phyloP scores from a whole-genome alignment of 1,140 invertebrate genomes.

The Pogonus chalceus region DNA sequence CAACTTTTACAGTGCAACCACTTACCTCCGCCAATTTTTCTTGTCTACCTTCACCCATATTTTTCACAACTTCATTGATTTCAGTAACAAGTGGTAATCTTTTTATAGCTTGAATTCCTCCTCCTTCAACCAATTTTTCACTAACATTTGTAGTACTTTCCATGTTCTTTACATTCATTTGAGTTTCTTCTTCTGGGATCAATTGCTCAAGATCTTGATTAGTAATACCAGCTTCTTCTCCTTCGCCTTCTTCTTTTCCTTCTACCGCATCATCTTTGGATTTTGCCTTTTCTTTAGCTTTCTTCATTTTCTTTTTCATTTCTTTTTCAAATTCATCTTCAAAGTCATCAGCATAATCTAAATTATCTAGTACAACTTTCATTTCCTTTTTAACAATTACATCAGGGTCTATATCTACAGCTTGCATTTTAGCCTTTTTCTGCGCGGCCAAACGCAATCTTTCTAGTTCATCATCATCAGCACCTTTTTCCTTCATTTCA shows the following conservation, averaged over 20 bases:
- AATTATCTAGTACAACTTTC: slow-evolving; percentile 17
- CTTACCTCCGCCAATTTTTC: slow-evolving; percentile 48
- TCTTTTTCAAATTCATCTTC: slow-evolving; percentile 33
- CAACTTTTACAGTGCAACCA: slow-evolving; percentile 52
- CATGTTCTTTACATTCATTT: slow-evolving; percentile 42
- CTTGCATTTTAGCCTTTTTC: slow-evolving; percentile 33
- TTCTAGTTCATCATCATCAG: slow-evolving; percentile 45
- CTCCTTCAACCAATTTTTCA: slow-evolving; percentile 41
- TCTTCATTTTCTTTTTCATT: slow-evolving; percentile 47
- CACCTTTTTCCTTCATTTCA: slow-evolving; percentile 60
- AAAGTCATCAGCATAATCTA: not conserved
- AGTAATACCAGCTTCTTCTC: slow-evolving; percentile 34
- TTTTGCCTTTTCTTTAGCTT: slow-evolving; percentile 49
- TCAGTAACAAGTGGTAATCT: slow-evolving; percentile 51
- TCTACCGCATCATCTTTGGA: slow-evolving; percentile 47
- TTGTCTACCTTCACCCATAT: slow-evolving; percentile 48
- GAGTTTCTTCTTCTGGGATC: slow-evolving; percentile 15
- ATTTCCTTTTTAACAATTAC: slow-evolving; percentile 22
- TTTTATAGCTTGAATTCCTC: slow-evolving; percentile 38
- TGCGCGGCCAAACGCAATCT: slow-evolving; percentile 28
- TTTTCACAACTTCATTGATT: slow-evolving; percentile 50
- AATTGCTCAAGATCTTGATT: slow-evolving; percentile 25
- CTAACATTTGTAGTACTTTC: slow-evolving; percentile 45
- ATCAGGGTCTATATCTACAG: slow-evolving; percentile 24
- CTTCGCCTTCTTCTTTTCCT: slow-evolving; percentile 49